phyloP scores from a whole-genome alignment of 1,140 invertebrate genomes.

The Drosophila subpulchrella region DNA sequence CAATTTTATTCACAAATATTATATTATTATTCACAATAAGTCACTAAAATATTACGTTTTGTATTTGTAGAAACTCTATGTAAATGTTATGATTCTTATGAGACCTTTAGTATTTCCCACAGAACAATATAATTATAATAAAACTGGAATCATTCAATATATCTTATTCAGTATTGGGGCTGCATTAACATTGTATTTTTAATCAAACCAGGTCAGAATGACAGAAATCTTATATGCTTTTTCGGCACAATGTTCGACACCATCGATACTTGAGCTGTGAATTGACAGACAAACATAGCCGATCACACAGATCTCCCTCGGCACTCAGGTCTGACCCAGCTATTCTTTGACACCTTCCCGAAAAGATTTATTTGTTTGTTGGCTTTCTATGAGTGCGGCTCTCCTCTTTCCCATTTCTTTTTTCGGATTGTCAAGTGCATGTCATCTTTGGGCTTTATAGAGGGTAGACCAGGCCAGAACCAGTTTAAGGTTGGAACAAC shows the following conservation, averaged over 20 bases:
- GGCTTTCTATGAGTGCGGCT: constrained; percentile 28
- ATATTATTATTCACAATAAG: too few relatives aligned
- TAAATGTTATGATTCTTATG: too few relatives aligned
- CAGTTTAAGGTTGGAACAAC: constrained; percentile 50
- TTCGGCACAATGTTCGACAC: background rate
- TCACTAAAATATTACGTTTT: too few relatives aligned
- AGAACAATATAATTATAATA: too few relatives aligned
- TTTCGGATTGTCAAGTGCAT: constrained; percentile 55
- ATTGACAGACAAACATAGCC: constrained; percentile 2
- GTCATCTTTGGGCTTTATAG: constrained; percentile 39
- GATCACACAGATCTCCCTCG: constrained; percentile 1
- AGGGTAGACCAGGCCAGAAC: constrained; percentile 39
- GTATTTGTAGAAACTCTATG: too few relatives aligned
- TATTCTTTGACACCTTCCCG: constrained; percentile 32
- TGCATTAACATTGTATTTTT: too few relatives aligned
- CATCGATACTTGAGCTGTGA: background rate
- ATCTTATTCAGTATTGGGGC: too few relatives aligned
- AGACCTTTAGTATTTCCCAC: too few relatives aligned
- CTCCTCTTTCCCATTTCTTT: background rate
- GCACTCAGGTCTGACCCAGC: constrained; percentile 1
- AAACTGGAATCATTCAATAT: too few relatives aligned
- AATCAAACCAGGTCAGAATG: background rate
- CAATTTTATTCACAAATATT: too few relatives aligned
- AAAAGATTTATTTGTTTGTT: constrained; percentile 34
- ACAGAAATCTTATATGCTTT: background rate